These are phyloP conservation scores for Thalassophryne amazonica DNA, from an alignment of 2,797 vertebrate genomes.

Conservation along the genomic window DNA sequence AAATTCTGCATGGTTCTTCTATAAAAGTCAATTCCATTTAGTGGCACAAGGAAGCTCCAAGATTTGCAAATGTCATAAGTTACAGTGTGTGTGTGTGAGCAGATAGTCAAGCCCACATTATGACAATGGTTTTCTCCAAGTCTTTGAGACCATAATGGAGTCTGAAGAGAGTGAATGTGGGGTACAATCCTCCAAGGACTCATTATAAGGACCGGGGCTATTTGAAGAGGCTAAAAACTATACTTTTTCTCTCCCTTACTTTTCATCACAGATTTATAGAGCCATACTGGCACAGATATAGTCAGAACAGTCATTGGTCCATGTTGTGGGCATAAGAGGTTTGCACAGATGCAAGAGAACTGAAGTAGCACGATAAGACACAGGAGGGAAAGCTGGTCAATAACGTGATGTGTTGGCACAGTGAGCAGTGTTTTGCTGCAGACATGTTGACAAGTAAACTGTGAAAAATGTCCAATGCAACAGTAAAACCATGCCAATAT, in stretches of 20 bases:
- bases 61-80: conserved; percentile 48
- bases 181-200: conserved; percentile 64
- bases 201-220: conserved; percentile 62
- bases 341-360: conserved; percentile 28
- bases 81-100: too few species aligned
- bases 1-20: conserved; percentile 36
- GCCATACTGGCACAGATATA: conserved; percentile 24
- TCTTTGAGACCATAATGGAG: conserved; percentile 69
- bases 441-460: too few species aligned
- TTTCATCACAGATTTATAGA: conserved; percentile 12
- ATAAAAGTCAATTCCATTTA: conserved; percentile 39
- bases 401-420: conserved; percentile 43
- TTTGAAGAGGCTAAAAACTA: conserved; percentile 65
- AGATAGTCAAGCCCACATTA: conserved; percentile 60
- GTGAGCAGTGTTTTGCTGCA: too few species aligned
- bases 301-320: conserved; percentile 35
- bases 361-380: conserved; percentile 38
- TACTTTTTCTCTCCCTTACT: too few species aligned
- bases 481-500: too few species aligned
- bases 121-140: conserved; percentile 47
- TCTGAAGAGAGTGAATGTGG: conserved; percentile 61
- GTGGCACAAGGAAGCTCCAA: conserved; percentile 54
- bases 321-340: conserved; percentile 27
- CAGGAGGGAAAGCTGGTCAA: conserved; percentile 28
- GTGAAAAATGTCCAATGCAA: too few species aligned